Evolutionary conservation across 2,888 invertebrate genomes (phyloP).

Genomic region (Drosophila rellima): DNA sequence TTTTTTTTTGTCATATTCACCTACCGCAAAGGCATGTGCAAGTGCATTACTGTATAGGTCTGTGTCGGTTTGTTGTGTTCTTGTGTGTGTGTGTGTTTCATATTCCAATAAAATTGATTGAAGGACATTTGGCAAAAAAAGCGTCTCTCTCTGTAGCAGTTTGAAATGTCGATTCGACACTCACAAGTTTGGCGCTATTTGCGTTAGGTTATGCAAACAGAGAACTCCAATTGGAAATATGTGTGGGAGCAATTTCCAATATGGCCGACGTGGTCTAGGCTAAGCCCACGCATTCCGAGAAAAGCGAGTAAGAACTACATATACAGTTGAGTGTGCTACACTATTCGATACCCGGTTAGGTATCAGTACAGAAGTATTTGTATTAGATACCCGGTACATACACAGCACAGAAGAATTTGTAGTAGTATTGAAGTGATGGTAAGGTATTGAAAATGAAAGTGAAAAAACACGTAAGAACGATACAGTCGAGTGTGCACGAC

Average conservation of each 20-base stretch:
- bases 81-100: conserved; percentile 11
- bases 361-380: not conserved
- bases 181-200: conserved; percentile 32
- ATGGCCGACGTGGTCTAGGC: conserved; percentile 46
- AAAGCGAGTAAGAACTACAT: not conserved
- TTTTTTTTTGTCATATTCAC: not conserved
- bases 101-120: conserved; percentile 53
- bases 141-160: not conserved
- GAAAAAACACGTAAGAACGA: no score
- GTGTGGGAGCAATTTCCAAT: conserved; percentile 37
- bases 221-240: conserved; percentile 7
- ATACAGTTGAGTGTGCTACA: not conserved
- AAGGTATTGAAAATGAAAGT: no score
- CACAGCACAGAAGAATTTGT: no score
- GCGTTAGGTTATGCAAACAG: conserved; percentile 38
- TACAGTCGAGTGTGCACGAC: no score
- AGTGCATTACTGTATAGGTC: conserved; percentile 25
- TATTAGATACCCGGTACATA: not conserved
- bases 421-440: no score
- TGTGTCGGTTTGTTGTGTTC: not conserved
- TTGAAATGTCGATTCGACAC: conserved; percentile 21
- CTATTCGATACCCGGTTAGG: not conserved
- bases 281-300: conserved; percentile 36
- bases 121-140: conserved; percentile 48
- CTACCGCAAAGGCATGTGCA: conserved; percentile 24